Percentiles rank a stretch among this genome's conserved stretches.
Conservation (phyloP, 2,113 vertebrate genomes). For the Hippocampus barbouri region DNA sequence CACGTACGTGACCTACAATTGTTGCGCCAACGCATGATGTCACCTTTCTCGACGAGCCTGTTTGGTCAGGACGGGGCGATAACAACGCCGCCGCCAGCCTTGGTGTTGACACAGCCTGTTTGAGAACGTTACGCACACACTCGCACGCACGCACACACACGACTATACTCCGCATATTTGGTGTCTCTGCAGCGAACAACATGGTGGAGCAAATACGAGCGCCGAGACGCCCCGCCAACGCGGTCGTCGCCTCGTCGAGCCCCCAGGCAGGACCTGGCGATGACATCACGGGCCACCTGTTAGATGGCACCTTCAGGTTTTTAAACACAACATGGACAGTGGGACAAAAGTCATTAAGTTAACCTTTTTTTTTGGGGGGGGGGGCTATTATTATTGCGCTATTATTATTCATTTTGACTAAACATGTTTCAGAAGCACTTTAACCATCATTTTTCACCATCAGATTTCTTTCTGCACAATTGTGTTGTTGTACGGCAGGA, state of each 20-base stretch:
- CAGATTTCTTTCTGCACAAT: background rate
- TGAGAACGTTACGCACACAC: conserved; percentile 47
- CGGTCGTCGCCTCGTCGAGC: conserved; percentile 9
- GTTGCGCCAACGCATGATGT: conserved; percentile 53
- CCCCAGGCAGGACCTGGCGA: conserved; percentile 72
- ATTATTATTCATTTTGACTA: no score
- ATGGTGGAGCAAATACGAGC: conserved; percentile 70
- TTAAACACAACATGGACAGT: background rate
- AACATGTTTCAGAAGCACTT: no score
- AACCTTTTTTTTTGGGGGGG: no score
- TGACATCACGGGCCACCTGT: conserved; percentile 33
- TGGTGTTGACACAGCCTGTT: conserved; percentile 66
- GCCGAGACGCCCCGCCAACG: conserved; percentile 21
- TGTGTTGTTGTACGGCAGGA: conserved; percentile 18
- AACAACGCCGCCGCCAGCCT: conserved; percentile 26
- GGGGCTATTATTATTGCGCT: no score
- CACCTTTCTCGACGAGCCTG: conserved; percentile 44
- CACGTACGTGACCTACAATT: conserved; percentile 4
- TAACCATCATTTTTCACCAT: no score
- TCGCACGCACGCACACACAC: background rate
- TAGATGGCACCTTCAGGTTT: conserved; percentile 48
- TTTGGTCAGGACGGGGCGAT: conserved; percentile 54
- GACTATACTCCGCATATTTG: conserved; percentile 9
- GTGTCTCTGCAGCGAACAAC: conserved; percentile 47
- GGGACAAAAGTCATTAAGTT: background rate